A percentile compares a stretch with the other conserved stretches of the same genome.
Evolutionary conservation across 2,113 vertebrate species (phyloP).

Genomic region (Rhinoptilus africanus): DNA sequence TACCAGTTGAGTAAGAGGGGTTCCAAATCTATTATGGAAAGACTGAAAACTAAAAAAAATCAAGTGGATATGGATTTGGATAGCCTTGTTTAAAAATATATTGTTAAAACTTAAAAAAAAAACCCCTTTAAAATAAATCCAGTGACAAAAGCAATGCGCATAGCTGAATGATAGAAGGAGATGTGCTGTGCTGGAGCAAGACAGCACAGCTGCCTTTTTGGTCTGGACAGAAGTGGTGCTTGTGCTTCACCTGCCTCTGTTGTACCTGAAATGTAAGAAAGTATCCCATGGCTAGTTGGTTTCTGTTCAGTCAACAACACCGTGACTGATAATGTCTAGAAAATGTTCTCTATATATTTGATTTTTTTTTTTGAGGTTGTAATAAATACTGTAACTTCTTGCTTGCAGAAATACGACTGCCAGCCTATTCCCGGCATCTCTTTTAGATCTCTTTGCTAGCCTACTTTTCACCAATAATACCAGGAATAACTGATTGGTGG

Average conservation of each 20-base stretch:
- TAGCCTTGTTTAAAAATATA: neutral
- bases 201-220: neutral
- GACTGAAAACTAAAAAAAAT: neutral
- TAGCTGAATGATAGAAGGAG: neutral
- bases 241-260: neutral
- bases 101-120: neutral
- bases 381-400: neutral
- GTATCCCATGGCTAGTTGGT: neutral
- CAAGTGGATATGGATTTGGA: neutral
- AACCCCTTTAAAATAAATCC: neutral
- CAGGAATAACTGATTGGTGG: neutral
- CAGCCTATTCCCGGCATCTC: neutral
- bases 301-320: neutral
- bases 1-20: neutral
- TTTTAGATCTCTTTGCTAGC: neutral
- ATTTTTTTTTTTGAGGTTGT: neutral
- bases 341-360: neutral
- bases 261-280: neutral
- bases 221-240: neutral
- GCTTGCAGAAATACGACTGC: neutral
- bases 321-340: neutral
- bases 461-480: neutral
- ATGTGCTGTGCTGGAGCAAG: neutral
- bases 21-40: neutral
- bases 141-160: accelerated